Conservation (phyloP, 2,113 vertebrate genomes). For the Thalassarche chlororhynchos region DNA sequence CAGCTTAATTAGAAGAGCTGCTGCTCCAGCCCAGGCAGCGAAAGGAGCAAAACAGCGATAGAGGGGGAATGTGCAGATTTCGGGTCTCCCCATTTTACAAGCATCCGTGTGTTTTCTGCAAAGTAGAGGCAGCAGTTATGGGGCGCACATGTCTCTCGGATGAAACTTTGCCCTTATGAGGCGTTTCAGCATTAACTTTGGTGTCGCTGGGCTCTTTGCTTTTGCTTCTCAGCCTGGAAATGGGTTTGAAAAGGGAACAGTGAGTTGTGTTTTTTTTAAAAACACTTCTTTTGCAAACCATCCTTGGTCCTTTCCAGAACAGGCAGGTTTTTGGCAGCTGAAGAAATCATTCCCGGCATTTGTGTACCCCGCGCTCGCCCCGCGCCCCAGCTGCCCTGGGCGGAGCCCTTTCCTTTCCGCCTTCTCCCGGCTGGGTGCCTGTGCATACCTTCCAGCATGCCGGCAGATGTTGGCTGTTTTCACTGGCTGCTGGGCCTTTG, state of each 20-base stretch:
- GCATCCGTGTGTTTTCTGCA: not conserved
- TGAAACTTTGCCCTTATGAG: not conserved
- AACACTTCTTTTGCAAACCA: not conserved
- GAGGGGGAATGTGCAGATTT: not conserved
- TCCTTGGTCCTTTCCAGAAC: not conserved
- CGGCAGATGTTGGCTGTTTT: conserved; percentile 17
- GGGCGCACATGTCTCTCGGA: not conserved
- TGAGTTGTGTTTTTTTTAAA: not conserved
- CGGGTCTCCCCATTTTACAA: not conserved
- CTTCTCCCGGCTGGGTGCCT: not conserved
- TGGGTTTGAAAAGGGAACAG: not conserved
- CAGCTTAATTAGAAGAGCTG: not conserved
- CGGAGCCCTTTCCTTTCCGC: not conserved
- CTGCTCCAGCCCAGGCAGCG: not conserved
- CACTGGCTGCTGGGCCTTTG: conserved; percentile 31
- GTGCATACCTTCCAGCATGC: not conserved
- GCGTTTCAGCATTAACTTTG: not conserved
- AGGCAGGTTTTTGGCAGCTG: not conserved
- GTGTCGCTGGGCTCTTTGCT: not conserved
- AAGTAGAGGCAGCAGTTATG: not conserved
- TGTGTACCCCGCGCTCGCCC: not conserved
- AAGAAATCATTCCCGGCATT: not conserved
- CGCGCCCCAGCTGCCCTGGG: not conserved
- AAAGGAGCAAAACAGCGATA: not conserved
- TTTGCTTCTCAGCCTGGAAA: not conserved